These are phyloP conservation scores for Ceraclea dissimilis DNA, from an alignment of 2,888 invertebrate species.

Conservation along the genomic window DNA sequence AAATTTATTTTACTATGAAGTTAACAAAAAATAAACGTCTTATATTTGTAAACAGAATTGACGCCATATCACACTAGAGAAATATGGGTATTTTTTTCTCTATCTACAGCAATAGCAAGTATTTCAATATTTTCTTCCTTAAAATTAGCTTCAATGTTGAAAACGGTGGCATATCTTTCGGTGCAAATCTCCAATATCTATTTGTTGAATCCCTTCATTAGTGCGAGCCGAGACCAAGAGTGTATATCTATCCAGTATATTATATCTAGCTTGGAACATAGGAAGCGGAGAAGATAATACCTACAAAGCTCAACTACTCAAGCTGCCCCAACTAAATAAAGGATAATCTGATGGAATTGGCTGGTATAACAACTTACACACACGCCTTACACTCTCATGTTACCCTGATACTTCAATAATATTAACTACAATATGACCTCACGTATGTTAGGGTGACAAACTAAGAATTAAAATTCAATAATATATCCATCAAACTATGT, in stretches of 20 bases:
- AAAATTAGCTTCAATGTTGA: no score
- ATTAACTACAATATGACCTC: not conserved
- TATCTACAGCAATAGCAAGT: no score
- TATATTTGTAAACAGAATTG: no score
- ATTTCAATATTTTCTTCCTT: no score
- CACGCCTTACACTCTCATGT: not conserved
- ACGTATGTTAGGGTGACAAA: not conserved
- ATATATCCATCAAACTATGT: no score
- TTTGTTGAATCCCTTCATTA: constrained; percentile 18
- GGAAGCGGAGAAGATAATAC: not conserved
- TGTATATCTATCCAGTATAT: no score
- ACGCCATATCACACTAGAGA: no score
- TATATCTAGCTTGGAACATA: not conserved
- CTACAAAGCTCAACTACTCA: not conserved
- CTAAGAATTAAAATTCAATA: no score
- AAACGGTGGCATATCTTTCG: no score
- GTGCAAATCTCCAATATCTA: not conserved
- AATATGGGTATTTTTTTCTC: no score
- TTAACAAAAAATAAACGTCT: no score
- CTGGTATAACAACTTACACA: not conserved
- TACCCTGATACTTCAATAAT: not conserved
- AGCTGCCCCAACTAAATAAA: not conserved
- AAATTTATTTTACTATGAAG: no score
- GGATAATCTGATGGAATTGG: constrained; percentile 12
- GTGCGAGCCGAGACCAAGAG: not conserved